Conservation (phyloP, 2,888 invertebrate species). For the Drosophila differens region DNA sequence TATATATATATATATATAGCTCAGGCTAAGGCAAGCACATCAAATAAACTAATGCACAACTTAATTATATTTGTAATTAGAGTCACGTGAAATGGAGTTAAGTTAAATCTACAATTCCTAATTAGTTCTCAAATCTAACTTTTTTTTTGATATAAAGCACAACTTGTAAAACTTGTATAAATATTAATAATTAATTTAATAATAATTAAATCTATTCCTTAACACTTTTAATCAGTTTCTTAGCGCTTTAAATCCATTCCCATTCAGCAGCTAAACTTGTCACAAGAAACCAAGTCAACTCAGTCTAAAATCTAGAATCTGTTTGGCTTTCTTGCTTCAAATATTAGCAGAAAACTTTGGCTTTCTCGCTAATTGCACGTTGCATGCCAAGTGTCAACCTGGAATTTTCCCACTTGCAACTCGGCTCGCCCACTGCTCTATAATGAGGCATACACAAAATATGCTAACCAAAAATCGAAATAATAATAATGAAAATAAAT, state of each 20-base stretch:
- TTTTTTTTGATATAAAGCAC: background rate
- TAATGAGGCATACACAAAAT: slow-evolving; percentile 18
- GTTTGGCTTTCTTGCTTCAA: background rate
- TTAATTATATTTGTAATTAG: background rate
- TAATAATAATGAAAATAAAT: background rate
- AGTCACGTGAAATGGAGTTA: no score
- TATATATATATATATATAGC: background rate
- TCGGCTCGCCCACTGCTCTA: background rate
- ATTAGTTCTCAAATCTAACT: no score
- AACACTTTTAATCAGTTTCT: no score
- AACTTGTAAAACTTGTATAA: background rate
- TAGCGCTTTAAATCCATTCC: background rate
- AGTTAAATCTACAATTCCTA: no score
- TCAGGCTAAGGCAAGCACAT: no score
- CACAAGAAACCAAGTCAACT: background rate
- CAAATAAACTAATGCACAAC: background rate
- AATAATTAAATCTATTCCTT: no score
- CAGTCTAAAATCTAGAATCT: background rate
- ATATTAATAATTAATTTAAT: no score
- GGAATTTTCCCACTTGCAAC: slow-evolving; percentile 43
- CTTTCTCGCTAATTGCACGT: slow-evolving; percentile 50
- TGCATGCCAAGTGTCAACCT: slow-evolving; percentile 18
- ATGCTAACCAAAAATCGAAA: background rate
- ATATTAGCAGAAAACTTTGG: background rate
- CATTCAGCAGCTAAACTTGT: background rate